Base-by-base conservation (phyloP, 2,797 vertebrate genomes). In the Argya squamiceps region DNA sequence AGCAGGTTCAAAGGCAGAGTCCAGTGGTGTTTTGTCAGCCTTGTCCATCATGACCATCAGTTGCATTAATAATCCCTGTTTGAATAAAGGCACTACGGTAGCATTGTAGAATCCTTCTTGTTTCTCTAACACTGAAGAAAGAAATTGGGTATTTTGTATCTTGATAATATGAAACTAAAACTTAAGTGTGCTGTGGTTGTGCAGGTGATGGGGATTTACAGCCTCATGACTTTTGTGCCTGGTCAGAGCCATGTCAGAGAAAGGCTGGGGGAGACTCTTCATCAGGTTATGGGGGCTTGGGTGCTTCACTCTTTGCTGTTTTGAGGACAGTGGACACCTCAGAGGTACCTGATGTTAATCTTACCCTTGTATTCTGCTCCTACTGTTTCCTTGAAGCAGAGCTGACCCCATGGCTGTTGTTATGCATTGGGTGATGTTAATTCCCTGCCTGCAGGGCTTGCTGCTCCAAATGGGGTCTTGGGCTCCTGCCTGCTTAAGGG, bases 1-100 rank as follows among this genome's bases (percentile, higher is more conserved):
- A 26, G n/a, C 30, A 64, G 18, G 21, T 55, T 77, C 6, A 3
- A 10, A 5, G 0, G 0, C 10, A 12, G 39, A 77, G 64, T 32
- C 70, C 62, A 59, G 60, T 0, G 4, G 55, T 56, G 34, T 44
- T 84, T 32, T 59, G 58, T 80, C 68, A 84, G 24, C 65, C 59
- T 64, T 67, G 64, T 62, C 26, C 62, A 43, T 68, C 60, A 15
- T 37, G 49, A 41, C 43, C 34, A 37, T 92, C 88, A 82, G 27
- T 16, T 70, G 53, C 50, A 50, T 67, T 88, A 89, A 78, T 85
- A 89, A 71, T 65, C 59, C 0, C 0, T 65, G 20, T 46, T 84
- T 87, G 46, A 76, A 73, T 76, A 49, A 81, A 81, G 39, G 41
- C 46, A 12, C 43, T 86, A 8, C 0, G 9, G 52, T 32, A 41